Base-by-base conservation (phyloP, 1,140 invertebrate species). In the Chironomus striatipennis region DNA sequence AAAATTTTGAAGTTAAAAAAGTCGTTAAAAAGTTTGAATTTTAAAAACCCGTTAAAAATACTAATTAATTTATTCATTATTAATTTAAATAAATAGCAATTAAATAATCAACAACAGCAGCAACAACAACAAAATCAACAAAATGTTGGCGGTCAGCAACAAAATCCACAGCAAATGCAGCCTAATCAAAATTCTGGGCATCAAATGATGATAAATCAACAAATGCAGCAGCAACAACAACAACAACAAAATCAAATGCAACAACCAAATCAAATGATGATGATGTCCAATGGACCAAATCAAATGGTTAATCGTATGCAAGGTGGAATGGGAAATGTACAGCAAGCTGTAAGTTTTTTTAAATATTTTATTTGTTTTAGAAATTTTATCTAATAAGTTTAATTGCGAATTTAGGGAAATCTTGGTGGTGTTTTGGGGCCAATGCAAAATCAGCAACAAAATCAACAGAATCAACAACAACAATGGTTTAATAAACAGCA, bases 401-500 rank as follows among this genome's bases (percentile, higher is more conserved):
- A 17, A n/a, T 73, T 18, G n/a, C 6, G 1, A 20, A 20, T 70
- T 70, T 70, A 70, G 65, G 65, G 65, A 4, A 70, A 70, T 21
- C 65, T 70, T 70, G 65, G 65, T 70, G 65, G n/a, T 0, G 18
- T 70, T 15, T 9, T 12, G 5, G 12, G 8, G 21, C 18, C 77
- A 74, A 75, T 73, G 73, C 43, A 75, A 76, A 43, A 77, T 77
- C 80, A 82, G 75, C 81, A 84, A 75, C 81, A 83, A 76, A 82
- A 83, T 77, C 79, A 84, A 34, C 24, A 34, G 77, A 78, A 82
- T 79, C 79, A 80, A 79, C 76, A 83, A 74, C 81, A 84, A 76
- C 81, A 83, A 76, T 83, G 81, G 75, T 84, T 84, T 83, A 86
- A 83, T 75, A 86, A 87, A 75, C 86, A 87, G 75, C 86, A 84